Evolutionary conservation across 2,797 vertebrate species (phyloP).

Genomic region (Astyanax mexicanus): DNA sequence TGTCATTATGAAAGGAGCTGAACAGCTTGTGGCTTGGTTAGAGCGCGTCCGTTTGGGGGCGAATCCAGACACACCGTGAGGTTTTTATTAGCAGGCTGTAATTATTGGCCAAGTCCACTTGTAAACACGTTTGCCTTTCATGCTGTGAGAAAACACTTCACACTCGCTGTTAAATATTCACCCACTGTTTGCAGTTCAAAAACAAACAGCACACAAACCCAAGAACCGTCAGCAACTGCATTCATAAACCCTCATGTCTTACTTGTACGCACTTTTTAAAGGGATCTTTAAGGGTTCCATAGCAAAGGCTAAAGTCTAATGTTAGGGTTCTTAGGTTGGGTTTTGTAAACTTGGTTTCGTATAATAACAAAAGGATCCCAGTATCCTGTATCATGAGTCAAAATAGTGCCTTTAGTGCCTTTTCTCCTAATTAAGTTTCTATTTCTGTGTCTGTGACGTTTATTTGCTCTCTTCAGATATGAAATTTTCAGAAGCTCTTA

Average conservation of each 20-base stretch:
- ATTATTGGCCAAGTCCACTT: conserved; percentile 40
- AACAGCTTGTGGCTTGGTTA: conserved; percentile 42
- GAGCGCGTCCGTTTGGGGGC: conserved; percentile 13
- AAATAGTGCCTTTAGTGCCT: too few relatives aligned
- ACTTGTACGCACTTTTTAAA: not conserved
- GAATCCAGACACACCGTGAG: conserved; percentile 27
- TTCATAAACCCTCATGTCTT: not conserved
- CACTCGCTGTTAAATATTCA: not conserved
- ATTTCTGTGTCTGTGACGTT: too few relatives aligned
- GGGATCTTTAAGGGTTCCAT: too few relatives aligned
- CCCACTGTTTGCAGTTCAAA: not conserved
- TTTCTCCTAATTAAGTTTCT: too few relatives aligned
- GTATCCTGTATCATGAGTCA: too few relatives aligned
- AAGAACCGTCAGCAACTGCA: not conserved
- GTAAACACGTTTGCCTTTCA: conserved; percentile 44
- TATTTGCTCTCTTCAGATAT: too few relatives aligned
- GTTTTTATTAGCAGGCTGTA: conserved; percentile 44
- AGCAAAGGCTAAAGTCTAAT: too few relatives aligned
- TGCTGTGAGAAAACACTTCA: conserved; percentile 34
- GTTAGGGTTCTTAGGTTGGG: too few relatives aligned
- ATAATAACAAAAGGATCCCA: too few relatives aligned
- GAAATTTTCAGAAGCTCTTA: too few relatives aligned
- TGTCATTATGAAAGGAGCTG: not conserved
- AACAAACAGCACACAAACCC: not conserved
- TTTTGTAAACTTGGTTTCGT: too few relatives aligned